These are phyloP conservation scores for Ophion ventricosus DNA, from an alignment of 2,888 invertebrate species.

Conservation along the genomic window DNA sequence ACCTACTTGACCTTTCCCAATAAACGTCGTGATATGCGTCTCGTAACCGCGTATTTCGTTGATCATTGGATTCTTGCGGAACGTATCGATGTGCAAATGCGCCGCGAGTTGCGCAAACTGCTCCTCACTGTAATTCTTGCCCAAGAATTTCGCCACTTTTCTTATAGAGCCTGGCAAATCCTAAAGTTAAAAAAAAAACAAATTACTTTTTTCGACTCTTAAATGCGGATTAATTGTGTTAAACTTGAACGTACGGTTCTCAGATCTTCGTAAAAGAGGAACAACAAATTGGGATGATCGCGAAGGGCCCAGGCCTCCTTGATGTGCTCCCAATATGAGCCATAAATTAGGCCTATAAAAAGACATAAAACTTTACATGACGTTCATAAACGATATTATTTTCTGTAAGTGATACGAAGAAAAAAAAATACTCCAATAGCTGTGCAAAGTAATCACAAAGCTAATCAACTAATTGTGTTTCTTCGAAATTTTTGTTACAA, in stretches of 20 bases:
- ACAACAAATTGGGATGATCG: conserved; percentile 88
- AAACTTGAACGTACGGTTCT: conserved; percentile 84
- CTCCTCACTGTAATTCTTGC: conserved; percentile 85
- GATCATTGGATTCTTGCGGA: conserved; percentile 91
- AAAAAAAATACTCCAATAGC: background rate
- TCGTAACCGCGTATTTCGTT: conserved; percentile 87
- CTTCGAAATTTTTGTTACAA: background rate
- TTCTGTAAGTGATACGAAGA: background rate
- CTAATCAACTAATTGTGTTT: background rate
- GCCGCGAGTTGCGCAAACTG: conserved; percentile 87
- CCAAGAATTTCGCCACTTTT: conserved; percentile 87
- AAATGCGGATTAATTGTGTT: background rate
- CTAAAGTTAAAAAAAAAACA: conserved; percentile 80
- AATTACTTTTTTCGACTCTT: conserved; percentile 20
- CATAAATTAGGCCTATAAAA: conserved; percentile 87
- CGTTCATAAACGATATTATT: background rate
- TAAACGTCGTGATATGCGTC: conserved; percentile 87
- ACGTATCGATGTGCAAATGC: conserved; percentile 92
- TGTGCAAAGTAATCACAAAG: background rate
- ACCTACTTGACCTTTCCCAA: conserved; percentile 88
- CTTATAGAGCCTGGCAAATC: conserved; percentile 86
- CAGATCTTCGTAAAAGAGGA: conserved; percentile 92
- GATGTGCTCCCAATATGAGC: conserved; percentile 91
- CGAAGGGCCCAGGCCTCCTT: conserved; percentile 90
- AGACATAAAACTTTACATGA: background rate